These are phyloP conservation scores for Agrypnia vestita DNA, from an alignment of 1,140 invertebrate species.

Conservation along the genomic window DNA sequence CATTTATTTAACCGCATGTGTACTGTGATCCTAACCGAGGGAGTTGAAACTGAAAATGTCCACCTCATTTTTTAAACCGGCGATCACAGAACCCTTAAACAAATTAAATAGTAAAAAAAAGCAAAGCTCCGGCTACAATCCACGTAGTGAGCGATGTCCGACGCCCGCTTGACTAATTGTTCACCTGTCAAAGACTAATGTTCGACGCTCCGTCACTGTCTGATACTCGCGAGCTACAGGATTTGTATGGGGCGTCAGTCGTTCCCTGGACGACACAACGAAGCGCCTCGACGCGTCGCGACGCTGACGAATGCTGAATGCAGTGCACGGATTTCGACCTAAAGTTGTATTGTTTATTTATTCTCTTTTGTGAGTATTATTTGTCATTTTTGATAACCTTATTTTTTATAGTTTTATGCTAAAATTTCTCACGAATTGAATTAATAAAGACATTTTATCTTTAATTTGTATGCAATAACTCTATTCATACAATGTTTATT, in stretches of 20 bases:
- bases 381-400: no score
- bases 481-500: no score
- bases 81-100: conserved; percentile 16
- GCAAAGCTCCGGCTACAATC: conserved; percentile 33
- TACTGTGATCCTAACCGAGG: no score
- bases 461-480: no score
- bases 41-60: conserved; percentile 7
- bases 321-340: not conserved
- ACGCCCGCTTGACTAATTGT: conserved; percentile 54
- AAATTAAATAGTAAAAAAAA: conserved; percentile 30
- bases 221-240: conserved; percentile 15
- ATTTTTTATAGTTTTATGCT: no score
- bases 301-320: not conserved
- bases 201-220: conserved; percentile 53
- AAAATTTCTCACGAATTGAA: no score
- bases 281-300: conserved; percentile 21
- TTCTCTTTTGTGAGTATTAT: no score
- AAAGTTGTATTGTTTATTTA: no score
- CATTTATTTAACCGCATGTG: not conserved
- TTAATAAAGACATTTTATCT: no score
- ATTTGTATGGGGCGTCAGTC: conserved; percentile 33
- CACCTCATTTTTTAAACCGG: conserved; percentile 15
- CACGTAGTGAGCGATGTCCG: conserved; percentile 49
- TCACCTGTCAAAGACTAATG: conserved; percentile 56
- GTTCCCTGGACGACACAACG: conserved; percentile 13